Percentiles rank a stretch among this genome's conserved stretches.
Conservation (phyloP, 1,140 invertebrate species). For the Hyphantria cunea region DNA sequence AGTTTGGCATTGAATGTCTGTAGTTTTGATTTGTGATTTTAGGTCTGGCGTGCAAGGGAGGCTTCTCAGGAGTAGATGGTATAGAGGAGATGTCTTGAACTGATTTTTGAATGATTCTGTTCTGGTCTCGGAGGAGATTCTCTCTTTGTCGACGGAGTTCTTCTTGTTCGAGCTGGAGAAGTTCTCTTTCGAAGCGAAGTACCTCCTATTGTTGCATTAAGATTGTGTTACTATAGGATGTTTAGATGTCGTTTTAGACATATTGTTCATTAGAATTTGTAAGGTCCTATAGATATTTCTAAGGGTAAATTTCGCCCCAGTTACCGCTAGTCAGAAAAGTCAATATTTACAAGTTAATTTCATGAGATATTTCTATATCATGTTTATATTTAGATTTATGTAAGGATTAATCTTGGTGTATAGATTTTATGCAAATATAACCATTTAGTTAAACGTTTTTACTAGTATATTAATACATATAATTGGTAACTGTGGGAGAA, state of each 20-base stretch:
- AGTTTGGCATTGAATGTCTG: conserved; percentile 87
- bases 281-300: neutral
- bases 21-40: conserved; percentile 76
- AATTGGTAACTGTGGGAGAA: too few relatives aligned
- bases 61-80: conserved; percentile 57
- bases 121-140: conserved; percentile 85
- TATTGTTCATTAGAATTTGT: neutral
- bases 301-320: neutral
- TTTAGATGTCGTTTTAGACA: too few relatives aligned
- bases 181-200: conserved; percentile 88
- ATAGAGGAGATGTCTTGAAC: conserved; percentile 83
- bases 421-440: too few relatives aligned
- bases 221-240: conserved; percentile 22
- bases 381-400: too few relatives aligned
- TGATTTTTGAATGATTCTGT: conserved; percentile 83
- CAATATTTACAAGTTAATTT: too few relatives aligned
- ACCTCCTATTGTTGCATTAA: conserved; percentile 83
- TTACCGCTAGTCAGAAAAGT: neutral
- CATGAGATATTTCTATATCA: too few relatives aligned
- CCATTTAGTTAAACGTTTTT: too few relatives aligned
- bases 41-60: conserved; percentile 38
- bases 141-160: conserved; percentile 88
- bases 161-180: conserved; percentile 89
- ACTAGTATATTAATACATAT: too few relatives aligned
- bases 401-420: too few relatives aligned